phyloP scores from a whole-genome alignment of 2,888 invertebrate genomes.

The Zygogramma bicolorata region DNA sequence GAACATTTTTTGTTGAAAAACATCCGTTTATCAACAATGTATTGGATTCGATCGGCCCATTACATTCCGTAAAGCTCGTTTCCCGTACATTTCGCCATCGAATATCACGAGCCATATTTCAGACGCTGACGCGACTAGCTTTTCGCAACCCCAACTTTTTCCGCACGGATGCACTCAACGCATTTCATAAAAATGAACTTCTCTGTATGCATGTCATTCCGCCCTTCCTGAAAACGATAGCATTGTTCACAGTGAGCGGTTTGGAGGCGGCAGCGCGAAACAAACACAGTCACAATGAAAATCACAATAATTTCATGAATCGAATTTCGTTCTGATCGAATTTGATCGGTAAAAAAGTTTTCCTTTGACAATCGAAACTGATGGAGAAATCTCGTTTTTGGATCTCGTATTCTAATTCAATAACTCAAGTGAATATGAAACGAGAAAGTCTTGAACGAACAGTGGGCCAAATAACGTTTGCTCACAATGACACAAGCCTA shows the following conservation, averaged over 20 bases:
- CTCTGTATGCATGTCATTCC: constrained; percentile 61
- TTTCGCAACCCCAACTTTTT: constrained; percentile 51
- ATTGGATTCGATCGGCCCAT: neutral
- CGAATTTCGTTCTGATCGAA: constrained; percentile 1
- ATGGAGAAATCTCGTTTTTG: neutral
- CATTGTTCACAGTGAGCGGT: constrained; percentile 54
- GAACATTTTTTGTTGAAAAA: no score
- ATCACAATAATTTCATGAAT: neutral
- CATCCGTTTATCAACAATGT: neutral
- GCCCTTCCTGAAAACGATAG: constrained; percentile 56
- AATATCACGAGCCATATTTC: constrained; percentile 35
- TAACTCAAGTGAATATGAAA: no score
- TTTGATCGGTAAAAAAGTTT: neutral
- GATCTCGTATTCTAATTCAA: neutral
- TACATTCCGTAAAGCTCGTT: neutral
- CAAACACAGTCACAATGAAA: constrained; percentile 29
- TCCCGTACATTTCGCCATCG: neutral
- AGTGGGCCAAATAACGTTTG: no score
- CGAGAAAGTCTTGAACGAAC: no score
- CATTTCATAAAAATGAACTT: constrained; percentile 59
- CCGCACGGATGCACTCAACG: constrained; percentile 56
- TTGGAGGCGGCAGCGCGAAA: constrained; percentile 54
- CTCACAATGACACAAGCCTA: no score
- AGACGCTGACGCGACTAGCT: constrained; percentile 13
- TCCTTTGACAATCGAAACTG: neutral